Percentiles rank a stretch among this genome's conserved stretches.
Conservation (phyloP, 2,113 vertebrate species). For the Chamaea fasciata region DNA sequence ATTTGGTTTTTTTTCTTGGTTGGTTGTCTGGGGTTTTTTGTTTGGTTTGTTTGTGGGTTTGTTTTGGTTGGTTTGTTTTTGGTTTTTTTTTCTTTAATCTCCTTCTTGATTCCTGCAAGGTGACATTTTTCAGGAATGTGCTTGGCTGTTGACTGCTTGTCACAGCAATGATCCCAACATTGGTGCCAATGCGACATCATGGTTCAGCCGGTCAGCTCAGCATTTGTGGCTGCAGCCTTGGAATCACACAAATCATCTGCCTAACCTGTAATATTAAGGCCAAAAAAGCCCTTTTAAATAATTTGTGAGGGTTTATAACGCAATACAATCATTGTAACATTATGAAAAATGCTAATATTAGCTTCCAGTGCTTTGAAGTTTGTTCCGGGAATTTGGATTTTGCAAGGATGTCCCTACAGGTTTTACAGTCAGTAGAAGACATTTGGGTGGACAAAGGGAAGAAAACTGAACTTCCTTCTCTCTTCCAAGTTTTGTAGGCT, state of each 20-base stretch:
- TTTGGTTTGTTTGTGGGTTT: neutral
- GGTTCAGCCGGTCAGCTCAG: neutral
- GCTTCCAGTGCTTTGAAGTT: slow-evolving; percentile 56
- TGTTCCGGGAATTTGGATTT: slow-evolving; percentile 30
- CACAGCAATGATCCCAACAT: neutral
- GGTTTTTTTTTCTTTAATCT: neutral
- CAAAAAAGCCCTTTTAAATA: slow-evolving; percentile 34
- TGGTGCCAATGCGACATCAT: neutral
- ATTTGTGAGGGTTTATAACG: slow-evolving; percentile 44
- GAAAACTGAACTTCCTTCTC: slow-evolving; percentile 14
- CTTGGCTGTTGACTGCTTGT: neutral
- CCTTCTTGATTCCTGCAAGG: slow-evolving; percentile 6
- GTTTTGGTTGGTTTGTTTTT: too few relatives aligned
- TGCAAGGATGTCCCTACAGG: neutral
- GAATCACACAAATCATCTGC: slow-evolving; percentile 19
- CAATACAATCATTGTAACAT: neutral
- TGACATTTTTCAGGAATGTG: neutral
- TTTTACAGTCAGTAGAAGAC: slow-evolving; percentile 37
- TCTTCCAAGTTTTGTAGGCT: neutral
- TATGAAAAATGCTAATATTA: slow-evolving; percentile 54
- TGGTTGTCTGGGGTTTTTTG: neutral
- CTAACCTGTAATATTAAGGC: neutral
- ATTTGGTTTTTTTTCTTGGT: neutral
- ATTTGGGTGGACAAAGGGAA: neutral
- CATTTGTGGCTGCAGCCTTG: slow-evolving; percentile 6